Evolutionary conservation across 2,113 vertebrate genomes (phyloP).

Genomic region (Pseudorasbora parva): DNA sequence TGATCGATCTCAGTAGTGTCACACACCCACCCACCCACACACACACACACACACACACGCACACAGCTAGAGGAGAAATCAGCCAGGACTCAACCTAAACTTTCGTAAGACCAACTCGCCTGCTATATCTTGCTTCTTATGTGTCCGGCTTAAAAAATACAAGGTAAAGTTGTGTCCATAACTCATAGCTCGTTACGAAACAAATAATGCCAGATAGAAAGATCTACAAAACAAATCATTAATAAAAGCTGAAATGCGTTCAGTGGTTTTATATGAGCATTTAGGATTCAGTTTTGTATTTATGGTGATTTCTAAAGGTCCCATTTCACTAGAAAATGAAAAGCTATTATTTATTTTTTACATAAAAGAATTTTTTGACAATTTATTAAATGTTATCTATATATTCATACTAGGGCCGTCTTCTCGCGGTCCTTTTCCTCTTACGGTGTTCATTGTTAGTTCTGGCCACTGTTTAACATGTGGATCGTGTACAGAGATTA

Average conservation of each 20-base stretch:
- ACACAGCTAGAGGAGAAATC: too few species aligned
- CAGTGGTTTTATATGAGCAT: too few species aligned
- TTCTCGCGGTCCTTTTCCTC: neutral
- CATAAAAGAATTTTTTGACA: too few species aligned
- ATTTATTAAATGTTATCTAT: neutral
- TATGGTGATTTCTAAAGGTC: neutral
- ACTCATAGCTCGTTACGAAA: neutral
- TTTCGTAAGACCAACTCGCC: neutral
- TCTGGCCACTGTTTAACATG: neutral
- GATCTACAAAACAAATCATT: neutral
- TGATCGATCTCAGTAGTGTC: neutral
- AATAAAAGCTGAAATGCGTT: neutral
- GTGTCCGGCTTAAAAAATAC: neutral
- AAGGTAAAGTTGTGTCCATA: neutral
- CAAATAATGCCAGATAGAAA: neutral
- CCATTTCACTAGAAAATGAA: neutral
- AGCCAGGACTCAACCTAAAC: constrained; percentile 20
- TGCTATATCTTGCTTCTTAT: neutral
- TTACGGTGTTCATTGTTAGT: neutral
- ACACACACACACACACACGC: too few species aligned
- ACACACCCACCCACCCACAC: too few species aligned
- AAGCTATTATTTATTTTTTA: too few species aligned
- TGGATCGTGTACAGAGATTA: neutral
- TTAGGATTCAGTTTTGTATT: too few species aligned
- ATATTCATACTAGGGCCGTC: neutral